Percentiles rank a stretch among this genome's conserved stretches.
These are phyloP conservation scores for Caenorhabditis brenneri DNA, from an alignment of 1,140 invertebrate species.

Conservation along the genomic window DNA sequence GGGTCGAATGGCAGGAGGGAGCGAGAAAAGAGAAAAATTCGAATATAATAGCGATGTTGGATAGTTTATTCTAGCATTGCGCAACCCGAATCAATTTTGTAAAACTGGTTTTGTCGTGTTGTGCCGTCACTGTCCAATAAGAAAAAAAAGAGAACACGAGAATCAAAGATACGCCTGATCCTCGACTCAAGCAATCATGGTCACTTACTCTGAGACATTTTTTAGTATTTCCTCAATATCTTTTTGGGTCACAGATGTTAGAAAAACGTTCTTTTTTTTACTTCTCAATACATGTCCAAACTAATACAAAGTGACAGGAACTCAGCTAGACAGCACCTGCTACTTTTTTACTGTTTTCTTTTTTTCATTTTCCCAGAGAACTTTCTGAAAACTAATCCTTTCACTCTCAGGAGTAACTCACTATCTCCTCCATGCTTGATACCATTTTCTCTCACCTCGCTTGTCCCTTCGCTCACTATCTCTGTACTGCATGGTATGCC, in stretches of 20 bases:
- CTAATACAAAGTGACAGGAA: not conserved
- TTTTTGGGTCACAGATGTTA: constrained; percentile 6
- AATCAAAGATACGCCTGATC: constrained; percentile 21
- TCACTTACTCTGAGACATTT: not conserved
- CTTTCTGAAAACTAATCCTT: not conserved
- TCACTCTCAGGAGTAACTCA: not conserved
- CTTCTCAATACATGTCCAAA: not conserved
- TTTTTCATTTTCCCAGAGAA: not conserved
- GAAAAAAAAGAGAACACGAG: constrained; percentile 34
- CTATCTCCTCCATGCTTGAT: not conserved
- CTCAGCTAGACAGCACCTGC: not conserved
- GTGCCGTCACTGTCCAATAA: constrained; percentile 24
- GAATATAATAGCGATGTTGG: constrained; percentile 43
- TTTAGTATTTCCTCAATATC: not conserved
- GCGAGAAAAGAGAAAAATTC: constrained; percentile 7
- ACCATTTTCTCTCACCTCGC: constrained; percentile 15
- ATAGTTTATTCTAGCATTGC: constrained; percentile 43
- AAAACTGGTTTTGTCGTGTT: constrained; percentile 36
- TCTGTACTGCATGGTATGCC: constrained; percentile 10
- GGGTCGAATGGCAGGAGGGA: constrained; percentile 34
- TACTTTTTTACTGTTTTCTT: too few species aligned
- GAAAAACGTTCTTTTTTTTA: not conserved
- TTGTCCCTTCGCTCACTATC: not conserved
- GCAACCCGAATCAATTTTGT: constrained; percentile 40
- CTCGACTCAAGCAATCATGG: constrained; percentile 35